Conservation (phyloP, 1,140 invertebrate species). For the Myzus persicae region DNA sequence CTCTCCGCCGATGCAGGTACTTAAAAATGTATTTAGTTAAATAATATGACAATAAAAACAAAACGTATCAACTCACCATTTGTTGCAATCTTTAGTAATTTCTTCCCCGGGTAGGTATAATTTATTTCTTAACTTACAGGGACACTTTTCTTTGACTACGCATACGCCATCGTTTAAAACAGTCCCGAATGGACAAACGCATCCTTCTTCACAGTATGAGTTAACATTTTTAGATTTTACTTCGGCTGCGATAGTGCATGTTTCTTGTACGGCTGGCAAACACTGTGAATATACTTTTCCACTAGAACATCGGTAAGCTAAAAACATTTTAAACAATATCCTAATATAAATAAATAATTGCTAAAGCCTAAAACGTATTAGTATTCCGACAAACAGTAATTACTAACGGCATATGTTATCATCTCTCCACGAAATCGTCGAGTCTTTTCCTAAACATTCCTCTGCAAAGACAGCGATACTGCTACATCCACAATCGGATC, state of each 20-base stretch:
- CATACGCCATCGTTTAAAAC: constrained; percentile 78
- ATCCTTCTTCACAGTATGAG: constrained; percentile 79
- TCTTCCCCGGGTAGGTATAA: constrained; percentile 76
- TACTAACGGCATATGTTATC: constrained; percentile 79
- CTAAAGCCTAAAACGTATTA: not conserved
- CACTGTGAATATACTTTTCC: constrained; percentile 77
- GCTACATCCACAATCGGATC: constrained; percentile 74
- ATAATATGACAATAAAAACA: not conserved
- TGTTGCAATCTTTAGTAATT: constrained; percentile 84
- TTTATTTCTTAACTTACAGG: constrained; percentile 80
- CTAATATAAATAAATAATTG: not conserved
- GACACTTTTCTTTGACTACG: constrained; percentile 75
- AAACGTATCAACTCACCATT: constrained; percentile 69
- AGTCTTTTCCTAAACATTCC: constrained; percentile 73
- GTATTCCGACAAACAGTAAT: not conserved
- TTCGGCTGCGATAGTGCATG: constrained; percentile 65
- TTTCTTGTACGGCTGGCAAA: constrained; percentile 69
- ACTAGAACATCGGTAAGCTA: constrained; percentile 75
- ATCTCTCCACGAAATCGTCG: constrained; percentile 75
- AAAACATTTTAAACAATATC: not conserved
- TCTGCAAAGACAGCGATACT: constrained; percentile 79
- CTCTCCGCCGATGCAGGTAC: constrained; percentile 74
- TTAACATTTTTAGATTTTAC: constrained; percentile 61
- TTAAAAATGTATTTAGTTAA: constrained; percentile 61
- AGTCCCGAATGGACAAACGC: constrained; percentile 81